These are phyloP conservation scores for Euura lappo DNA, from an alignment of 1,140 invertebrate genomes.

Conservation along the genomic window DNA sequence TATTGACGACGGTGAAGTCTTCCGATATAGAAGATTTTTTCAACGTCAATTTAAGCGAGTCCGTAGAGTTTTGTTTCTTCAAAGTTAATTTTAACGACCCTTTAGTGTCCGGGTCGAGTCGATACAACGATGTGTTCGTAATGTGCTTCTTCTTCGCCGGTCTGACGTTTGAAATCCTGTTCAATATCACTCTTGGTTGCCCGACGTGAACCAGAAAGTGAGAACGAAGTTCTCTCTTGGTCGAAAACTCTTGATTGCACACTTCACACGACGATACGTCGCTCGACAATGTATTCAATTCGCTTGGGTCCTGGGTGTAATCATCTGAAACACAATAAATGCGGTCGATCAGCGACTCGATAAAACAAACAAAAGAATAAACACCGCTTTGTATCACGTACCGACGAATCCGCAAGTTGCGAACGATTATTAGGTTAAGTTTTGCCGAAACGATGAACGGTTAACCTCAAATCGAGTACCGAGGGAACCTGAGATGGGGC, in stretches of 20 bases:
- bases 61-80: slow-evolving; percentile 45
- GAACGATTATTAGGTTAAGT: no score
- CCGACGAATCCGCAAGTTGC: no score
- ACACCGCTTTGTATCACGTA: no score
- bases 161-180: slow-evolving; percentile 45
- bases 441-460: no score
- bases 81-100: slow-evolving; percentile 52
- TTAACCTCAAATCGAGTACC: no score
- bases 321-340: neutral
- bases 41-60: slow-evolving; percentile 49
- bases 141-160: slow-evolving; percentile 41
- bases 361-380: no score
- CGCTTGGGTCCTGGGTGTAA: neutral
- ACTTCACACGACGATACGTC: slow-evolving; percentile 45
- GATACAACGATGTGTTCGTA: slow-evolving; percentile 39
- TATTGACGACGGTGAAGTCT: slow-evolving; percentile 54
- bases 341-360: no score
- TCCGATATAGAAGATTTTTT: slow-evolving; percentile 52
- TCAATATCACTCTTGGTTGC: slow-evolving; percentile 50
- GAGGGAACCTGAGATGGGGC: no score
- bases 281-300: neutral
- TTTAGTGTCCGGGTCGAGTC: slow-evolving; percentile 44
- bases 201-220: slow-evolving; percentile 51
- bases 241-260: slow-evolving; percentile 46
- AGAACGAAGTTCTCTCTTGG: slow-evolving; percentile 47